These are phyloP conservation scores for Daubentonia madagascariensis DNA, from an alignment of 2,113 vertebrate genomes.

Conservation along the genomic window DNA sequence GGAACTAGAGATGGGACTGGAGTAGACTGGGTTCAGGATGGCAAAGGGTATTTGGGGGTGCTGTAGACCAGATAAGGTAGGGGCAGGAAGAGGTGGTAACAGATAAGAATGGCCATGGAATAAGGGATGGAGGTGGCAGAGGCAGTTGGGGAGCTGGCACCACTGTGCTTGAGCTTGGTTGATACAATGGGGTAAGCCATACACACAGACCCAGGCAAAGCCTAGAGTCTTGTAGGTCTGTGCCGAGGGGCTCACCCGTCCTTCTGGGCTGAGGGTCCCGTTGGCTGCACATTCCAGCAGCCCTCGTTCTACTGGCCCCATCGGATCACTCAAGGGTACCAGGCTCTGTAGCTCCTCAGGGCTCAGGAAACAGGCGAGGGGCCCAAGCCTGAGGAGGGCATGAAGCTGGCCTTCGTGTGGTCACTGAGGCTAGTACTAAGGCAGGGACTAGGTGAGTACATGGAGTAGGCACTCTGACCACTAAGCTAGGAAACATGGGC, in stretches of 20 bases:
- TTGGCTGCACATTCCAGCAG: constrained; percentile 88
- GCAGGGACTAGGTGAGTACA: not conserved
- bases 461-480: not conserved
- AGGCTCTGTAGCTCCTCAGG: constrained; percentile 85
- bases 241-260: constrained; percentile 84
- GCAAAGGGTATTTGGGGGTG: not conserved
- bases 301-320: constrained; percentile 84
- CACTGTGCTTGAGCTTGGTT: not conserved
- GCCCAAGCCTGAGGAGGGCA: constrained; percentile 84
- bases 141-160: not conserved
- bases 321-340: constrained; percentile 81
- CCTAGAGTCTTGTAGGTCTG: not conserved
- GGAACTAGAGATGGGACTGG: not conserved
- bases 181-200: not conserved
- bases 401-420: not conserved
- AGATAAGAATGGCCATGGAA: not conserved
- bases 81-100: not conserved
- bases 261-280: constrained; percentile 83
- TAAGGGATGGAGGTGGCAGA: not conserved
- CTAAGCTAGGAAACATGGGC: not conserved
- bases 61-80: not conserved
- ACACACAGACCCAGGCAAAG: not conserved
- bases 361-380: constrained; percentile 89
- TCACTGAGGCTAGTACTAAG: not conserved
- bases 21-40: not conserved